A percentile compares a stretch with the other conserved stretches of the same genome.
Conservation (phyloP, 2,113 vertebrate genomes). For the Pagrus major region DNA sequence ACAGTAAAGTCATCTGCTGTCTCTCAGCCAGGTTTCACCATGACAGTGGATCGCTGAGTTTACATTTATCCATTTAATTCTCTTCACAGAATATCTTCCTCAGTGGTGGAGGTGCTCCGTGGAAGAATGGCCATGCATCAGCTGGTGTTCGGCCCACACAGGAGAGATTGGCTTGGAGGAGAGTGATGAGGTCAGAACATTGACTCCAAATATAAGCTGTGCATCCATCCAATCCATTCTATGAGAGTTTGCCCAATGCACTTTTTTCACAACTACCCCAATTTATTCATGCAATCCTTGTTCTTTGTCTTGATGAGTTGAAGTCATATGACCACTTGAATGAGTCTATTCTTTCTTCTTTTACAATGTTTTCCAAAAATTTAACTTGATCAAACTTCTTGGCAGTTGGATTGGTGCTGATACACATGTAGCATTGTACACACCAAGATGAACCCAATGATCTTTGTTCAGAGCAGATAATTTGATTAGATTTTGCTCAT, state of each 20-base stretch:
- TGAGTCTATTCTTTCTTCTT: constrained; percentile 28
- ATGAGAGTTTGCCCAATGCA: background rate
- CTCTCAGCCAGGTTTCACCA: background rate
- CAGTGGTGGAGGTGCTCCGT: background rate
- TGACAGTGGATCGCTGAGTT: background rate
- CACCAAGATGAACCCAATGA: constrained; percentile 10
- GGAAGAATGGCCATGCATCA: background rate
- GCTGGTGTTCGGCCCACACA: constrained; percentile 8
- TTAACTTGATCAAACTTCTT: background rate
- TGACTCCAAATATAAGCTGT: background rate
- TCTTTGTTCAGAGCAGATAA: background rate
- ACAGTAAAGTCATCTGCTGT: too few species aligned
- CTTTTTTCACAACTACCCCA: background rate
- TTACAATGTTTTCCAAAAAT: constrained; percentile 16
- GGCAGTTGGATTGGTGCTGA: background rate
- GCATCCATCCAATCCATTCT: constrained; percentile 6
- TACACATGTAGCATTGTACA: constrained; percentile 19
- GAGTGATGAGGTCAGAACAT: constrained; percentile 5
- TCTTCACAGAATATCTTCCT: background rate
- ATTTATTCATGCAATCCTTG: constrained; percentile 2
- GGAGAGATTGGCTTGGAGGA: background rate
- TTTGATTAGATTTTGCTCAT: constrained; percentile 45
- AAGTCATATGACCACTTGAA: constrained; percentile 38
- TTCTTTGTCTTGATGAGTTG: background rate
- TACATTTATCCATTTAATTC: background rate